Evolutionary conservation across 2,113 vertebrate genomes (phyloP), one percentile per base, ranked within the genome.

Genomic region (Meriones unguiculatus): DNA sequence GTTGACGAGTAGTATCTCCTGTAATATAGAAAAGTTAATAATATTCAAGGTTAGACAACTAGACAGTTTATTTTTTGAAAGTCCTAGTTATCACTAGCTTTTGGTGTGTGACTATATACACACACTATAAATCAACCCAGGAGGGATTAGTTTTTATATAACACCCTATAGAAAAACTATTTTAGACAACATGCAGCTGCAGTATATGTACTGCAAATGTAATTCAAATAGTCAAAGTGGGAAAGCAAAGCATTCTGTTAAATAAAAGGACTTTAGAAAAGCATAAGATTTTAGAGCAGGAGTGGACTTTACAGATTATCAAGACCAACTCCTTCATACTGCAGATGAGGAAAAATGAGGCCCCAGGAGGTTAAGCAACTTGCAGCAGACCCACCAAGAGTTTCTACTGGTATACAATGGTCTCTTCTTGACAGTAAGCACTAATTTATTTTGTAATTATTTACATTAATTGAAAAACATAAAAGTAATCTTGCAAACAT

Each of bases 1-100:
- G 99, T 95, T 99, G 99, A 64, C 99, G 99, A 98, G 99, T 99
- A 15, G 99, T 98, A 97, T 99, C 99, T 81, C 99, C 99, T 99
- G 98, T 80, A 98, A 98, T 97, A 98, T 80, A 99, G 97, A 96
- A 99, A 98, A 97, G 94, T 97, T 97, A 97, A 96, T 97, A 96
- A 98, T 96, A 96, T 30, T 75, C 96, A 96, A 97, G 97, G 98
- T 99, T 98, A 99, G 96, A 98, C 86, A 97, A 89, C 95, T 64
- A 80, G 0, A 11, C 73, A 97, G 62, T 65, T 96, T 94, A 73
- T 91, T 90, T 94, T 90, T 90, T 96, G 64, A 94, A 85, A 97
- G 50, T 41, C 73, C 97, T 95, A 97, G 78, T 73, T 88, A 91
- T 90, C 20, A 89, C 97, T 98, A 98, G 91, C 78, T 92, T 90